phyloP scores from a whole-genome alignment of 2,797 vertebrate species.

The Gouania willdenowi region DNA sequence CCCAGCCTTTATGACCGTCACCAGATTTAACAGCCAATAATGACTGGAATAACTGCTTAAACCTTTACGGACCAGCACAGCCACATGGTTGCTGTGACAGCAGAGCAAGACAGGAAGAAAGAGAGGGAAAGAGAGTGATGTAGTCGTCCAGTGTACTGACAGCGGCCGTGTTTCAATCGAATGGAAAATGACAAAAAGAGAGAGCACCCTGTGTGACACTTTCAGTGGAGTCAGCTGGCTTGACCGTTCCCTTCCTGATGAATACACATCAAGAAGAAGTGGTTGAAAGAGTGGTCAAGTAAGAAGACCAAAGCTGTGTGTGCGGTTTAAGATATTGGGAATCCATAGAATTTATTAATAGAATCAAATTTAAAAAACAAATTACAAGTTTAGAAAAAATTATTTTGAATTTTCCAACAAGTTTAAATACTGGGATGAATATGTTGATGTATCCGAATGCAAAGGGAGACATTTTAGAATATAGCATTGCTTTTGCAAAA shows the following conservation, averaged over 20 bases:
- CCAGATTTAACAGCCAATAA: constrained; percentile 87
- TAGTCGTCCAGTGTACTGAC: constrained; percentile 60
- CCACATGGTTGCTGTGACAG: constrained; percentile 54
- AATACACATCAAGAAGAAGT: constrained; percentile 51
- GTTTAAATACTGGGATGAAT: too few species aligned
- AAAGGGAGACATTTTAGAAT: too few species aligned
- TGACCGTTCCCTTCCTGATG: constrained; percentile 62
- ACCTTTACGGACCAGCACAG: constrained; percentile 72
- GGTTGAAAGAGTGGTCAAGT: constrained; percentile 26
- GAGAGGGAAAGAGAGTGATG: constrained; percentile 31
- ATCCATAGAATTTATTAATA: too few species aligned
- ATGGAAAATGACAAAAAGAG: constrained; percentile 66
- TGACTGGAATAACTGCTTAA: constrained; percentile 80
- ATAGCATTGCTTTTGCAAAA: too few species aligned
- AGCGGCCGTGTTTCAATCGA: constrained; percentile 72
- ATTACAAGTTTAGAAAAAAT: too few species aligned
- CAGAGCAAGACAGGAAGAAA: constrained; percentile 31
- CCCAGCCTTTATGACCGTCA: constrained; percentile 82
- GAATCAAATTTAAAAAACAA: too few species aligned
- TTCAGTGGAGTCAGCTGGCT: constrained; percentile 68
- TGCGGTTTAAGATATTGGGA: neutral
- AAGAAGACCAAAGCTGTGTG: constrained; percentile 35
- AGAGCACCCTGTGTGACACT: constrained; percentile 61
- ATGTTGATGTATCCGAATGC: too few species aligned
- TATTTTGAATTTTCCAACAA: too few species aligned